Base-by-base conservation (phyloP, 2,797 vertebrate species). In the Meda fulgida region DNA sequence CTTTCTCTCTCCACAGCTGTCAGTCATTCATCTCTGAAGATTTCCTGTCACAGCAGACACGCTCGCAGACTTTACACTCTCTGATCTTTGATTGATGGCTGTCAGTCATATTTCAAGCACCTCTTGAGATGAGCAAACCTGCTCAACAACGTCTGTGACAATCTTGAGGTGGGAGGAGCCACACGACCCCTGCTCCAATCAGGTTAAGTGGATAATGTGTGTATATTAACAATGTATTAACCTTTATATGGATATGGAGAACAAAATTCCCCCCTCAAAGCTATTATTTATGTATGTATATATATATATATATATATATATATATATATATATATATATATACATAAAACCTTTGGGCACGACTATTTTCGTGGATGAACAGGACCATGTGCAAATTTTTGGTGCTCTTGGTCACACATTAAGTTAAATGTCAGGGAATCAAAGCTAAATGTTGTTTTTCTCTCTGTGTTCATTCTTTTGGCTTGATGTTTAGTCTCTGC, bases 51-150 rank as follows among this genome's bases (percentile, higher is more conserved):
- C 80, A 73, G 40, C 80, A 73, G 67, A 82, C 80, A 63, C n/a
- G 1, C 18, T 8, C 38, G 58, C 67, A 60, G 16, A 72, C 21
- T 43, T 82, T 60, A 36, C 55, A 48, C 40, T 63, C 18, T 46
- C 29, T 83, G 55, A 63, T 51, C 71, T 38, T 29, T 83, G 71
- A 76, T 48, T 76, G 81, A 83, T 29, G 9, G 55, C 81, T 83
- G 81, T 83, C 70, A 66, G 55, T 65, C 58, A 82, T 23, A 31
- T 46, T 40, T 29, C 7, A 29, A 9, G 18, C 43, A 55, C 31
- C 34, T 53, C 18, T 26, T 43, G 34, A 58, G 75, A 77, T 23
- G 48, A 77, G 23, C 21, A 58, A 38, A 58, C 34, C 51, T 5
- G 34, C 31, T 77, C 19, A n/a, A 53, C 29, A 34, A 58, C n/a